Base-by-base conservation (phyloP, 2,797 vertebrate species). In the Brachyalestes nurse region DNA sequence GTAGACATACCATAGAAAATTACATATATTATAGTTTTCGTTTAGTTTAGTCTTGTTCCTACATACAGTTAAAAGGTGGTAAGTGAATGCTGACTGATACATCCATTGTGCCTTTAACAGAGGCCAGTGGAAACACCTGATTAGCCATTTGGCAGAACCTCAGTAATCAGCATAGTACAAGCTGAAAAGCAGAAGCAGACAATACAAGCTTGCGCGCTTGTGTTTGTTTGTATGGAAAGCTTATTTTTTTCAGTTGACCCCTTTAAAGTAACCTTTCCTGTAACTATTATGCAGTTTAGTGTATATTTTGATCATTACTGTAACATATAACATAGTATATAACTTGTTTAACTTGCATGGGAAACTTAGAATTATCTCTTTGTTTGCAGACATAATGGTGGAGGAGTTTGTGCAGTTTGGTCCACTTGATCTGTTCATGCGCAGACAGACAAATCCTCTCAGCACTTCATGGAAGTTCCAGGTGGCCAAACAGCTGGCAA, bases 391-490 rank as follows among this genome's bases (percentile, higher is more conserved):
- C 85, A 99, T 99, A 89, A 99, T 99, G 96, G 97, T 99, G 49
- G 97, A 99, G 85, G 98, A 99, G 90, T 97, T 93, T 85, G 96
- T 99, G 49, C 95, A 98, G 71, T 94, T 91, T 0, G 98, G 98
- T 9, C 97, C 98, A 0, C 90, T 99, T 88, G 98, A 99, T 79
- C 84, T 96, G 79, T 99, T 99, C 66, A 98, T 99, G 97, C 96
- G 93, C 78, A 95, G 95, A 82, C 96, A 96, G 57, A 94, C 94
- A 0, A 94, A 87, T 34, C 86, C 90, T 16, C 97, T 99, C 81
- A 95, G 94, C 79, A 97, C 97, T 0, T 92, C 95, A 0, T 99
- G 98, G 98, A 99, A 99, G 90, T 98, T 99, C 91, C 97, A 98
- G 87, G 98, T 99, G 81, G 98, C 98, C 88, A 98, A 97, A 81